phyloP scores from a whole-genome alignment of 2,888 invertebrate genomes.

The Tridacna crocea region DNA sequence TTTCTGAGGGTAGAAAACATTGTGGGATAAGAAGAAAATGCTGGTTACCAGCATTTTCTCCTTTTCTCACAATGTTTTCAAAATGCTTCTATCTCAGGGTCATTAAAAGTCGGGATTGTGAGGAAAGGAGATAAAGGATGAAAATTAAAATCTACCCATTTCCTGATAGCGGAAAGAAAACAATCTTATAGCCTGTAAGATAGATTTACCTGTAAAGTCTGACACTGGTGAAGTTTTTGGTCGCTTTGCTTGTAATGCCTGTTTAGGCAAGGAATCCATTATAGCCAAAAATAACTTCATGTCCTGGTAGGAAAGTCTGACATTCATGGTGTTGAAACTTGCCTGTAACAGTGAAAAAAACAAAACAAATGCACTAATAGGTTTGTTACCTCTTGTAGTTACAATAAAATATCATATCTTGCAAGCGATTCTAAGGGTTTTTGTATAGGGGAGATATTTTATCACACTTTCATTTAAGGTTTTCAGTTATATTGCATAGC shows the following conservation, averaged over 20 bases:
- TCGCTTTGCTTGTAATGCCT: conserved; percentile 84
- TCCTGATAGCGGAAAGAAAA: background rate
- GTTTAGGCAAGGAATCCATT: conserved; percentile 93
- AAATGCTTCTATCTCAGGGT: no score
- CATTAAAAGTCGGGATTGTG: no score
- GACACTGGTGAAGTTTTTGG: conserved; percentile 27
- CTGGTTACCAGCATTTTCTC: background rate
- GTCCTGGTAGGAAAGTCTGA: conserved; percentile 96
- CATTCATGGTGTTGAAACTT: conserved; percentile 87
- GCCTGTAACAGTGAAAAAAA: conserved; percentile 78
- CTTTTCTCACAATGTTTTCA: no score
- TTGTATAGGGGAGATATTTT: no score
- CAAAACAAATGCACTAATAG: background rate
- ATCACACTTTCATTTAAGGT: no score
- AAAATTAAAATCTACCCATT: background rate
- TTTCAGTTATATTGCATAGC: no score
- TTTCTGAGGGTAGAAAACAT: background rate
- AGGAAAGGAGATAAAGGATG: no score
- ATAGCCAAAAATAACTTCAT: conserved; percentile 95
- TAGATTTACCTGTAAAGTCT: conserved; percentile 30
- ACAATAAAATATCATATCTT: no score
- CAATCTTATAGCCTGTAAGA: background rate
- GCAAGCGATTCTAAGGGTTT: no score
- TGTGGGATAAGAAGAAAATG: background rate
- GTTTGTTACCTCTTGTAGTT: no score